Base-by-base conservation (phyloP, 2,888 invertebrate species). In the Drosophila borealis region DNA sequence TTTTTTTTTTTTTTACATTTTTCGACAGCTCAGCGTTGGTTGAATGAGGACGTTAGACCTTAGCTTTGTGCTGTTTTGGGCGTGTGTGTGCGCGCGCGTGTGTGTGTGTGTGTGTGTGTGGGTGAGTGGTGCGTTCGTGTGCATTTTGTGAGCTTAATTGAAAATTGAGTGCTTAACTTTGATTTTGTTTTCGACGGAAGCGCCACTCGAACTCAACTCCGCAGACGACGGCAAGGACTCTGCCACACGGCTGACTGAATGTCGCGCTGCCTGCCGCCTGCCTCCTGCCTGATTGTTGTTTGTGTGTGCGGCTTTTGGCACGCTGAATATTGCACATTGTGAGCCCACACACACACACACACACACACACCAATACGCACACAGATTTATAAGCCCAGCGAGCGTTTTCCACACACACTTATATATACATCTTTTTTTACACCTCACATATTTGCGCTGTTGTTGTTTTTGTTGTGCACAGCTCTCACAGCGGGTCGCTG, bases 161-260 rank as follows among this genome's bases (percentile, higher is more conserved):
- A 86, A 82, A 86, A 88, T 88, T 88, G 86, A 88, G 84, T 80
- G 85, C 80, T 88, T 83, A 80, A 86, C 86, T 86, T 82, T 88
- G 81, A 86, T 81, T 81, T 81, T 78, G 81, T 81, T 81, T 81
- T 81, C 81, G 66, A 64, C 80, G 82, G 82, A 73, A 74, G 74
- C 66, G 69, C 60, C 76, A 80, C 82, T 80, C 70, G 81, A 81
- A 80, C 80, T 73, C 67, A 71, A 79, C 80, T 82, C 67, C 63
- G 57, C 45, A 61, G 39, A 46, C 76, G 48, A 41, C 54, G 53
- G 36, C 54, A 39, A 44, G 37, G 73, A 59, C 74, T 45, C 64
- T 74, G 21, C 57, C 70, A 74, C 70, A 78, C 34, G 78, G 56
- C 50, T 78, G 59, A 55, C 57, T 74, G 75, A 60, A 44, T 80